Evolutionary conservation across 2,888 invertebrate genomes (phyloP).

Genomic region (Ochropleura plecta): DNA sequence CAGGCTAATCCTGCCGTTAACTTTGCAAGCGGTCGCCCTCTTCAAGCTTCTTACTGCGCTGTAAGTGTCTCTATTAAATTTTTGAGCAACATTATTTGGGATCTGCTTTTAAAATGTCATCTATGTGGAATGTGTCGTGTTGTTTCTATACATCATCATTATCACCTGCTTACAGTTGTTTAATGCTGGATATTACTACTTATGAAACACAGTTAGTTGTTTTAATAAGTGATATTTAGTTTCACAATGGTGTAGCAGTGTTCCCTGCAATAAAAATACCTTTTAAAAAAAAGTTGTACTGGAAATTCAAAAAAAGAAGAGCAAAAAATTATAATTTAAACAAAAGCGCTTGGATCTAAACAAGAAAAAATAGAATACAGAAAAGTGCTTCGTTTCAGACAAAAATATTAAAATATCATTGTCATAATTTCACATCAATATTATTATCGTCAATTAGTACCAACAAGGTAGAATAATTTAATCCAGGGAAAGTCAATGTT

Average conservation of each 20-base stretch:
- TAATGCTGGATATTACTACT: neutral
- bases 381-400: too few species aligned
- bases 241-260: neutral
- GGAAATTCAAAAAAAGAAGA: neutral
- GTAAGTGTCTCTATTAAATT: slow-evolving; percentile 48
- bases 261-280: neutral
- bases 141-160: neutral
- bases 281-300: too few species aligned
- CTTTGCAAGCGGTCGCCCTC: slow-evolving; percentile 36
- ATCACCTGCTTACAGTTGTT: neutral
- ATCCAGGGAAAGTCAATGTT: too few species aligned
- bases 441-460: too few species aligned
- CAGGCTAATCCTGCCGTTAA: slow-evolving; percentile 40
- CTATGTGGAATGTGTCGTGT: too few species aligned
- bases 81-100: neutral
- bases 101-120: neutral
- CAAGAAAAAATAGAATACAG: too few species aligned
- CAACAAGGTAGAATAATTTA: too few species aligned
- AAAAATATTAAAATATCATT: too few species aligned
- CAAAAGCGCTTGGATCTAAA: too few species aligned
- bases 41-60: slow-evolving; percentile 24
- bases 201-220: neutral
- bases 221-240: neutral
- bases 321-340: neutral
- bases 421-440: too few species aligned